Conservation (phyloP, 2,113 vertebrate species). For the Oceanodroma tethys region DNA sequence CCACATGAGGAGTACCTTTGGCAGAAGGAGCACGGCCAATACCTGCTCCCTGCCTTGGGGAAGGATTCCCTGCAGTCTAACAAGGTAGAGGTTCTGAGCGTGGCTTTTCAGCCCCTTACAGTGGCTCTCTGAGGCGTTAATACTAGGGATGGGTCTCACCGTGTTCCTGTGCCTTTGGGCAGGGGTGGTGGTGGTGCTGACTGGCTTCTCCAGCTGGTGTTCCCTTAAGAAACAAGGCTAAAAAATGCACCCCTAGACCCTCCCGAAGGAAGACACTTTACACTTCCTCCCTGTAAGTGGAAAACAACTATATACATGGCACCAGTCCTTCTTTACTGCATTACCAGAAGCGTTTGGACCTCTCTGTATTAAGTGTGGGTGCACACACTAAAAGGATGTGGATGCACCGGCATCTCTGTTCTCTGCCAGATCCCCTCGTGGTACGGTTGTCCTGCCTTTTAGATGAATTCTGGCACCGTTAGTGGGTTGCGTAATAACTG, state of each 20-base stretch:
- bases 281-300: not conserved
- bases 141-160: not conserved
- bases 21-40: accelerated
- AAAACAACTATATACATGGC: not conserved
- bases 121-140: not conserved
- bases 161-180: not conserved
- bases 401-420: not conserved
- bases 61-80: not conserved
- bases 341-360: not conserved
- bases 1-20: not conserved
- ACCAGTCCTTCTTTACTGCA: not conserved
- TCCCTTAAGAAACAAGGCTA: not conserved
- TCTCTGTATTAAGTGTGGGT: not conserved
- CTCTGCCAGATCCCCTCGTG: accelerated
- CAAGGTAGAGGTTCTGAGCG: not conserved
- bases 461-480: not conserved
- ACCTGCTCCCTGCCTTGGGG: not conserved
- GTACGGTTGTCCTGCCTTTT: not conserved
- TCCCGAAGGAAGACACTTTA: not conserved
- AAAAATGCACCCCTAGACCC: not conserved
- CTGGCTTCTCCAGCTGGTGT: not conserved
- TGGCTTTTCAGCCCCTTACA: not conserved
- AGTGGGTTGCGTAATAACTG: not conserved
- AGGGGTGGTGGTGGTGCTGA: not conserved
- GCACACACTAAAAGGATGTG: not conserved